Conservation (phyloP, 2,797 vertebrate species). For the Lacerta agilis region DNA sequence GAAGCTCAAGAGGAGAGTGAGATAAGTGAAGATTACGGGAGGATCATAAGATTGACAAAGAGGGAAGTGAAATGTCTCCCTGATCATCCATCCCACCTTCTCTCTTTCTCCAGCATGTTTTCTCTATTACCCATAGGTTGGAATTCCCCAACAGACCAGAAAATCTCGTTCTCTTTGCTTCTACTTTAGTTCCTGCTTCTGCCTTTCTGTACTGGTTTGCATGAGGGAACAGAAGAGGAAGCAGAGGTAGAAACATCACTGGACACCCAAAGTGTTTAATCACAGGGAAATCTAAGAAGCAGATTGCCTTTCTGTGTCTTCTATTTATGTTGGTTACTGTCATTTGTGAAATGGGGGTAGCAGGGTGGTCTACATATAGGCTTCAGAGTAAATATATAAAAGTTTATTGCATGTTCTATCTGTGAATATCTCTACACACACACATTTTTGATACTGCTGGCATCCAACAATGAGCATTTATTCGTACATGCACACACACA, state of each 20-base stretch:
- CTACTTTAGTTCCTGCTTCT: not conserved
- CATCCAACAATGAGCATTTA: not conserved
- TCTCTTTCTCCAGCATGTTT: not conserved
- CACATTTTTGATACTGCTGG: conserved; percentile 14
- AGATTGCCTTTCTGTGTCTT: not conserved
- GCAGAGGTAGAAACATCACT: not conserved
- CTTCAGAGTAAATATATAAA: not conserved
- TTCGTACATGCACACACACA: not conserved
- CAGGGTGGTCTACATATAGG: not conserved
- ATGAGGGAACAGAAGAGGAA: not conserved
- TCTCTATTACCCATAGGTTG: not conserved
- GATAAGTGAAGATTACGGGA: not conserved
- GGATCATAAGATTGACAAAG: not conserved
- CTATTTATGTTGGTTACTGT: not conserved
- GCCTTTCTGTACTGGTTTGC: not conserved
- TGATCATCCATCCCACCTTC: not conserved
- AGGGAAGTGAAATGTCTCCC: not conserved
- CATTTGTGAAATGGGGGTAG: not conserved
- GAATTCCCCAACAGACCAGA: not conserved
- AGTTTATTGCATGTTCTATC: not conserved
- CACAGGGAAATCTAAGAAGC: not conserved
- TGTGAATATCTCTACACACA: not conserved
- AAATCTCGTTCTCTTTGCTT: not conserved
- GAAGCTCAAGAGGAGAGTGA: not conserved
- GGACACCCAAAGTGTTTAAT: not conserved